Evolutionary conservation across 2,888 invertebrate species (phyloP).

Genomic region (Drosophila histrio): DNA sequence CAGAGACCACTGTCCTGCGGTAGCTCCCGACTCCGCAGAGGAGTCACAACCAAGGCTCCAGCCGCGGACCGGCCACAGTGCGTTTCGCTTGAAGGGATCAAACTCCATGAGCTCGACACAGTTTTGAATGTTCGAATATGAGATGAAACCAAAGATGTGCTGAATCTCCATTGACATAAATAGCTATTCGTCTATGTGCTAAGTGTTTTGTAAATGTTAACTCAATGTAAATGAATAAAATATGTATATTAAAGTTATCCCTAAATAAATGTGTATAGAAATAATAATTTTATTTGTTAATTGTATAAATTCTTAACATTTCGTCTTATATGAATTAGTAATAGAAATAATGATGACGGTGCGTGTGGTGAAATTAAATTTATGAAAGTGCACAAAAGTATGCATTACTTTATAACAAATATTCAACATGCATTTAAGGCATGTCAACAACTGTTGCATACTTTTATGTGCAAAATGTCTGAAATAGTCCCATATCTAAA

Average conservation of each 20-base stretch:
- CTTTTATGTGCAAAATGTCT: constrained; percentile 21
- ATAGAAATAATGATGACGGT: not conserved
- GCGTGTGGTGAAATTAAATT: constrained; percentile 18
- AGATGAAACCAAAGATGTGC: constrained; percentile 58
- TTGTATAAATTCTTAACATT: not conserved
- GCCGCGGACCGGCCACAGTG: constrained; percentile 25
- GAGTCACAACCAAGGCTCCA: constrained; percentile 18
- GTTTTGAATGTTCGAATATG: constrained; percentile 37
- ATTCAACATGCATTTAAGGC: not conserved
- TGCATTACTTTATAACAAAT: constrained; percentile 12
- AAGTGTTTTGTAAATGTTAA: constrained; percentile 57
- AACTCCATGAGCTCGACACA: constrained; percentile 50
- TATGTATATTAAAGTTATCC: constrained; percentile 43
- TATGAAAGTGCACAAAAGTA: constrained; percentile 30
- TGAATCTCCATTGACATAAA: constrained; percentile 37
- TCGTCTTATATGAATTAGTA: not conserved
- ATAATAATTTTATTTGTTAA: constrained; percentile 10
- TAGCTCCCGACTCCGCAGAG: constrained; percentile 70
- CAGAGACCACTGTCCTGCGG: constrained; percentile 83
- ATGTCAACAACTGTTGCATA: constrained; percentile 24
- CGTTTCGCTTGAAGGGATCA: constrained; percentile 37
- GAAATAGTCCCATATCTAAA: constrained; percentile 5
- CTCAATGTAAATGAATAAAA: constrained; percentile 50
- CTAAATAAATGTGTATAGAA: constrained; percentile 37
- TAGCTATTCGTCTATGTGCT: constrained; percentile 38